Percentiles rank a stretch among this genome's conserved stretches.
Conservation (phyloP, 2,113 vertebrate species). For the Collichthys lucidus region DNA sequence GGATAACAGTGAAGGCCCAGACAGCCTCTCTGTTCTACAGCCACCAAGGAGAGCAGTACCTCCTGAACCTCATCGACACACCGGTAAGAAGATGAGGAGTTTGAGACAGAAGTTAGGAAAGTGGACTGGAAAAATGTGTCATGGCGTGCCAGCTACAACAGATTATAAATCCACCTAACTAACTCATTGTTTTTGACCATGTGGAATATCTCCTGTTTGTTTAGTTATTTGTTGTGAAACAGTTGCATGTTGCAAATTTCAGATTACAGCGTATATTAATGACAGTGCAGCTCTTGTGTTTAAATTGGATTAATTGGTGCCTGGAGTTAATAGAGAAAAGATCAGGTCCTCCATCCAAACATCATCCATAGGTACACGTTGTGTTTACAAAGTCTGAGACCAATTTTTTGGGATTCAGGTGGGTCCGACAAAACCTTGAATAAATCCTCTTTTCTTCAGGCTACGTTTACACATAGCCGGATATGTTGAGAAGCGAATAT, state of each 20-base stretch:
- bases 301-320: too few relatives aligned
- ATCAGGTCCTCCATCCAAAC: too few relatives aligned
- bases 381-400: too few relatives aligned
- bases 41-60: constrained; percentile 87
- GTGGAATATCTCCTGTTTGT: background rate
- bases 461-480: too few relatives aligned
- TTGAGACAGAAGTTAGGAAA: background rate
- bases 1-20: constrained; percentile 98
- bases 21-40: constrained; percentile 95
- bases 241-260: background rate
- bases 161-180: background rate
- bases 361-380: too few relatives aligned
- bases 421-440: too few relatives aligned
- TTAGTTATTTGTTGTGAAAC: background rate
- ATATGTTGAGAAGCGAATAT: too few relatives aligned
- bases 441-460: too few relatives aligned
- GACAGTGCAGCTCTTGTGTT: background rate
- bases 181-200: background rate
- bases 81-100: constrained; percentile 81
- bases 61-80: constrained; percentile 98
- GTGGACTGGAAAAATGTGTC: too few relatives aligned
- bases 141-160: background rate
- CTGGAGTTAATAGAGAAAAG: too few relatives aligned
- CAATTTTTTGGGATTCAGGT: too few relatives aligned
- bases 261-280: background rate